Evolutionary conservation across 2,113 vertebrate species (phyloP), one percentile per base, ranked within the genome.

Genomic region (Nycticebus coucang): DNA sequence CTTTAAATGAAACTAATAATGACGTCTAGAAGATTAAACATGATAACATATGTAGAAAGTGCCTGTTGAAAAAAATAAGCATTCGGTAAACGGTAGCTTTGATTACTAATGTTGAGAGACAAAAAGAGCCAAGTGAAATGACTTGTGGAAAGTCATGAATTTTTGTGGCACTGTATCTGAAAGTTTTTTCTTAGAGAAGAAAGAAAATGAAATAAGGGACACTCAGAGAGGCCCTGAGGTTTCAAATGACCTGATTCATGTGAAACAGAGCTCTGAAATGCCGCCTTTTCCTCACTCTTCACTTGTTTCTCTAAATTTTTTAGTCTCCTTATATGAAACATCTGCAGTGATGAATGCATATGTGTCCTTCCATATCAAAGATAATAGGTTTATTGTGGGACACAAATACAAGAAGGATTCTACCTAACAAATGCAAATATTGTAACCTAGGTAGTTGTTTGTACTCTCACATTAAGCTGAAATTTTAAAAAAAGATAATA

Each of bases 121-220:
- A 81, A 71, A 93, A 93, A 91, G 53, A 77, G 37, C 55, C 35
- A 93, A 17, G 28, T 66, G 33, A 85, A 95, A 94, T 87, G 41
- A 10, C n/a, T 93, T 86, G 24, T 72, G 22, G 55, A 59, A 78
- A 92, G 88, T 81, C 18, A 68, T 66, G 24, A 60, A 41, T 62
- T 50, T n/a, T 88, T 89, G 75, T 45, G 35, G n/a, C 55, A 72
- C 53, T 81, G 2, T n/a, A 53, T 77, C 35, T 81, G 62, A 95
- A 91, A 17, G 18, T 69, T 50, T 83, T 83, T 75, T 69, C 87
- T 83, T 69, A 71, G 18, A 26, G 80, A 84, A 91, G n/a, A 87
- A 75, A 87, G 60, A 35, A 92, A 74, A 72, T 55, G 4, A 60
- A 74, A 80, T 89, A 74, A 92, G 33, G 14, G 45, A 35, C 22